Base-by-base conservation (phyloP, 2,888 invertebrate species). In the Oxytorus armatus region DNA sequence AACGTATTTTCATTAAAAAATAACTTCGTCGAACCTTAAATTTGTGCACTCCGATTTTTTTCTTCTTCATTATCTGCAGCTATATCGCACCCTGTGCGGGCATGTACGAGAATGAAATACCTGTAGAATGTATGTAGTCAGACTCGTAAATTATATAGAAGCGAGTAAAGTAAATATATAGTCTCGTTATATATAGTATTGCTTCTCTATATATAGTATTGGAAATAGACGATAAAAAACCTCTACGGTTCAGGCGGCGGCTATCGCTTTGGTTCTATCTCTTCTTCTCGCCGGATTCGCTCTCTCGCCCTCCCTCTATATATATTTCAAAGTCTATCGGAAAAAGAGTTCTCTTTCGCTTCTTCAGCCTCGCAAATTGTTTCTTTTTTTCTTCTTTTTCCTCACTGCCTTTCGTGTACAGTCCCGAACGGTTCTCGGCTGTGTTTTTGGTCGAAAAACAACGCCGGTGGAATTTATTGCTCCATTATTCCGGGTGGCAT, bases 401-500 rank as follows among this genome's bases (percentile, higher is more conserved):
- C 55, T 55, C 29, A 18, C 16, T 29, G 25, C 53, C 7, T 14
- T 49, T 51, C n/a, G 23, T 3, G 14, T 5, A 14, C 25, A 29
- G 53, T 14, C 25, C 25, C 1, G 53, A 29, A 53, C 25, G 23
- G 5, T 25, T n/a, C 53, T 53, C 29, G 25, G 7, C 25, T n/a
- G 5, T 29, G 29, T 55, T 55, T 55, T 42, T 42, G 53, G 55
- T 55, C 53, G 53, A 42, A 69, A 68, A 69, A 39, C 55, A 55
- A 69, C 36, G 11, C 53, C 49, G 53, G n/a, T 25, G 53, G 42
- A 69, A 69, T 69, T 69, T 69, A 69, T 69, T 44, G 68, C 68
- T 55, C 68, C 68, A 69, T 55, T 53, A 55, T 55, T 55, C 39
- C 29, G 29, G 36, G 53, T 42, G 23, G 25, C 42, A 69, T 69